Conservation (phyloP, 2,113 vertebrate species). For the Orientallactaga bullata region DNA sequence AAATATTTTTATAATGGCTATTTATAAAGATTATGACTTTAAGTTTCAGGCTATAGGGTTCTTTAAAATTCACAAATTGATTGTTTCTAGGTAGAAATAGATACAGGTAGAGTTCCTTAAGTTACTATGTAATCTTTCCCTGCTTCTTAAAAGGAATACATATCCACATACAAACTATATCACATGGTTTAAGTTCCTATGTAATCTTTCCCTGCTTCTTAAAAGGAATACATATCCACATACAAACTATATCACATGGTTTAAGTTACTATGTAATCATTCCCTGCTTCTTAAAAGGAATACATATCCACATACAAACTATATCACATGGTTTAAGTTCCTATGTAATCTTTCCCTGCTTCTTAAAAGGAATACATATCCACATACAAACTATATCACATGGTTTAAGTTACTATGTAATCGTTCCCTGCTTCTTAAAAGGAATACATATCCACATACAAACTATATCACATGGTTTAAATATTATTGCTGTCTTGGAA, state of each 20-base stretch:
- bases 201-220: neutral
- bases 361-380: neutral
- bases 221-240: neutral
- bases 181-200: neutral
- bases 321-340: neutral
- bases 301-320: neutral
- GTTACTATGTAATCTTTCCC: neutral
- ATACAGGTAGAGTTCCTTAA: neutral
- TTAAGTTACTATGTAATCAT: neutral
- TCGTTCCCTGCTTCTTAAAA: neutral
- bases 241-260: neutral
- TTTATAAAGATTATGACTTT: neutral
- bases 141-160: neutral
- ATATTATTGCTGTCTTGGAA: neutral
- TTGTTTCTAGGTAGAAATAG: neutral
- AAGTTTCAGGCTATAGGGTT: neutral
- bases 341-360: neutral
- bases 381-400: neutral
- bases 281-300: neutral
- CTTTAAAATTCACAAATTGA: neutral
- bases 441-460: neutral
- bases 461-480: neutral
- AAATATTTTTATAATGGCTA: neutral
- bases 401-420: neutral
- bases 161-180: neutral